These are phyloP conservation scores for Gerosis bhagava DNA, from an alignment of 2,888 invertebrate species.

Conservation along the genomic window DNA sequence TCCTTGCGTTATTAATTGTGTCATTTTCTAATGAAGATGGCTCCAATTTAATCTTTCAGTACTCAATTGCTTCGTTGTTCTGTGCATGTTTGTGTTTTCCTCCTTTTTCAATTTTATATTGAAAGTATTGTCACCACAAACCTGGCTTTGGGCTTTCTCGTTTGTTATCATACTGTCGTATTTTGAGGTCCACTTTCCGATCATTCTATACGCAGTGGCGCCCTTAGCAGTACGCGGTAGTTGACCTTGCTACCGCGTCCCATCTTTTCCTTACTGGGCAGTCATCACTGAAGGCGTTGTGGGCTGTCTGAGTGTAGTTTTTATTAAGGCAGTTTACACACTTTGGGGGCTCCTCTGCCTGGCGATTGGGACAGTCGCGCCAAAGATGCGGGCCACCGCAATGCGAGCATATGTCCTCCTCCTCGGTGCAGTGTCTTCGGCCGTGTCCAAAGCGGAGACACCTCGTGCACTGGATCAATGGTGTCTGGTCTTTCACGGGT, in stretches of 20 bases:
- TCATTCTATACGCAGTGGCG: too few species aligned
- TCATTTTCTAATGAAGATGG: too few species aligned
- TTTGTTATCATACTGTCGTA: too few species aligned
- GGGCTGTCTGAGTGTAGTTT: not conserved
- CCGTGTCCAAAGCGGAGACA: constrained; percentile 18
- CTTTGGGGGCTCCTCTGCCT: not conserved
- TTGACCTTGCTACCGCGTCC: not conserved
- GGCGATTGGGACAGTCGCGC: constrained; percentile 2
- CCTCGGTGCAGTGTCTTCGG: constrained; percentile 9
- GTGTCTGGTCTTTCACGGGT: not conserved
- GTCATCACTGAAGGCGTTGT: not conserved
- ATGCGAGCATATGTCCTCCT: constrained; percentile 7
- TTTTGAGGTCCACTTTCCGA: too few species aligned
- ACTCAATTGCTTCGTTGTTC: too few species aligned
- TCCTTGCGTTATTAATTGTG: too few species aligned
- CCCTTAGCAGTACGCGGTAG: not conserved
- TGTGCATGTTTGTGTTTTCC: too few species aligned
- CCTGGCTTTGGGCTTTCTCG: too few species aligned
- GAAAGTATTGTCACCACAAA: too few species aligned
- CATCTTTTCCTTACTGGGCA: constrained; percentile 1
- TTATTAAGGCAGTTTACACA: constrained; percentile 2
- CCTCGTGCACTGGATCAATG: not conserved
- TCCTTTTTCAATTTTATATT: too few species aligned
- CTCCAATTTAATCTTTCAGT: too few species aligned
- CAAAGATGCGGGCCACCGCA: constrained; percentile 19